Evolutionary conservation across 1,140 invertebrate species (phyloP), one percentile per base, ranked within the genome.

Genomic region (Leptestheria dahalacensis): DNA sequence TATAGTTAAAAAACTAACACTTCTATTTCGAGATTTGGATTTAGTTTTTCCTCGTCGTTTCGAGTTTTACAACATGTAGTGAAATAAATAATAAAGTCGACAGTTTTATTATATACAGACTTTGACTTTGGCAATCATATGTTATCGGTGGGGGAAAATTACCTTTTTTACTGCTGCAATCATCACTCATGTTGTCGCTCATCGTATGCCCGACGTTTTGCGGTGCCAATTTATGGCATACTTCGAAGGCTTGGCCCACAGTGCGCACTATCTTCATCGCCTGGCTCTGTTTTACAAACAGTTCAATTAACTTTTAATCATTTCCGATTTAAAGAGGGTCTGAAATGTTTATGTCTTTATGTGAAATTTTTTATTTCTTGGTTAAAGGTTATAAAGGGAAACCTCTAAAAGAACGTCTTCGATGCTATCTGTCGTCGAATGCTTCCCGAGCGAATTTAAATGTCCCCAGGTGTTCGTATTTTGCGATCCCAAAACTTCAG

Each of bases 191-290:
- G 6, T 41, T 41, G 33, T 9, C 33, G 33, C 33, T 41, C 6
- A 15, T 9, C 33, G 33, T 9, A 6, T 9, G 33, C 15, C 33
- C 33, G 33, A 15, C 15, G 6, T 41, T 41, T 6, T 15, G 53
- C 26, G 12, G 2, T 26, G 28, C 41, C 72, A 88, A 79, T 76
- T 96, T 95, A 80, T 98, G 94, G 78, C 93, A 97, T 69, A 98
- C 92, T 75, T 98, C 95, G 75, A 99, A 99, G 18, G 95, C 95
- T 75, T 98, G 94, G 33, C 95, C 94, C 62, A 99, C 92, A 0
- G 94, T 97, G 67, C 93, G 80, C 48, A 98, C 95, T 65, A 98
- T 90, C 66, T 87, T 79, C 89, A 97, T 94, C 2, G 95, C 95
- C 77, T 97, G 92, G 73, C 86, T 94, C 94, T 98, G 82, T 48